A percentile compares a stretch with the other conserved stretches of the same genome.
phyloP scores from a whole-genome alignment of 2,888 invertebrate species.

The Adineta ricciae region DNA sequence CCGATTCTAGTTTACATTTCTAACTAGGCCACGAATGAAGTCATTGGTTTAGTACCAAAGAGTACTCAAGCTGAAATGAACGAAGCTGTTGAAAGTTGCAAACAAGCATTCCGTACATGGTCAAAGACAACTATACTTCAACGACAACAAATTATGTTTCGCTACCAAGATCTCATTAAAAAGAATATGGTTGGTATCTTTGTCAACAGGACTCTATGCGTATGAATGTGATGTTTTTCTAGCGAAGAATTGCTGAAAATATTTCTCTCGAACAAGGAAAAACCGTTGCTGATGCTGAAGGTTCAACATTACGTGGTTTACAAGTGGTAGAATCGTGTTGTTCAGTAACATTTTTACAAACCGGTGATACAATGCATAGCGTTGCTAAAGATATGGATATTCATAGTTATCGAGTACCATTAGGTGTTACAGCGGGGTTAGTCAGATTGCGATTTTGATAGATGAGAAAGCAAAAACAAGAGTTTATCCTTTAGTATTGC shows the following conservation, averaged over 20 bases:
- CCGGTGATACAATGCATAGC: constrained; percentile 77
- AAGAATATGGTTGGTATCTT: constrained; percentile 62
- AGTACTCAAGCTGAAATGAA: constrained; percentile 78
- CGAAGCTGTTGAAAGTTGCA: constrained; percentile 72
- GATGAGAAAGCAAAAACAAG: background rate
- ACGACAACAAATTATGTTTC: constrained; percentile 83
- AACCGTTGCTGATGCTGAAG: constrained; percentile 88
- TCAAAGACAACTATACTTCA: constrained; percentile 78
- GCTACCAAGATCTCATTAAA: constrained; percentile 70
- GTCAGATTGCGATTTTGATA: background rate
- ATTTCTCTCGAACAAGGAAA: constrained; percentile 94
- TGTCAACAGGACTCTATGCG: background rate
- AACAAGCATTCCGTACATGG: constrained; percentile 72
- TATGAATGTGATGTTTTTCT: constrained; percentile 48
- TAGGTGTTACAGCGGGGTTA: constrained; percentile 73
- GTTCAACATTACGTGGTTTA: constrained; percentile 88
- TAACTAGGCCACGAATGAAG: constrained; percentile 53
- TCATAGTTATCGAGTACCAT: constrained; percentile 74
- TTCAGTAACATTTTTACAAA: constrained; percentile 76
- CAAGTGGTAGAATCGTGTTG: constrained; percentile 92
- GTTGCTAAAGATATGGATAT: constrained; percentile 93
- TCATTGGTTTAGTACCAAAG: constrained; percentile 71
- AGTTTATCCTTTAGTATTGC: constrained; percentile 60
- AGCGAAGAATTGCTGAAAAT: constrained; percentile 69
- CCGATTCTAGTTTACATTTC: background rate